Evolutionary conservation across 1,140 invertebrate species (phyloP).

Genomic region (Aphidius gifuensis): DNA sequence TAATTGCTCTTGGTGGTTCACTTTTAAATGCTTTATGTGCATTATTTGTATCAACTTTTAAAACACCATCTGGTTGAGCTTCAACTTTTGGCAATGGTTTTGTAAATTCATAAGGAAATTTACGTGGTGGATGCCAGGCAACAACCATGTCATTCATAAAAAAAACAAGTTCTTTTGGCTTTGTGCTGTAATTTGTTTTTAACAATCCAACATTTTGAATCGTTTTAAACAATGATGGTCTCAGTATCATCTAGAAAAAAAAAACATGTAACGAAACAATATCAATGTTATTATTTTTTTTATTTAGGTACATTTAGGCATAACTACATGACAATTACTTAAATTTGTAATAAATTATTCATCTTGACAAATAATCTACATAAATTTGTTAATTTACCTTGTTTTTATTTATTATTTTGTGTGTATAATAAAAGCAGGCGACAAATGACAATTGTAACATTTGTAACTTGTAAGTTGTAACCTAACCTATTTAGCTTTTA

Average conservation of each 20-base stretch:
- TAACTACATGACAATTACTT: too few relatives aligned
- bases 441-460: too few relatives aligned
- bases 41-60: constrained; percentile 66
- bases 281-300: background rate
- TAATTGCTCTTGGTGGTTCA: constrained; percentile 59
- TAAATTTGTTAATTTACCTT: too few relatives aligned
- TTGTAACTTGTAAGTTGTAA: too few relatives aligned
- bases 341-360: too few relatives aligned
- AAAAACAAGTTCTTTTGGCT: constrained; percentile 58
- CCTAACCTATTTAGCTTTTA: too few relatives aligned
- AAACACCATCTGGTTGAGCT: constrained; percentile 48
- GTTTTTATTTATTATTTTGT: too few relatives aligned
- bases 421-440: too few relatives aligned
- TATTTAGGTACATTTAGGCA: background rate
- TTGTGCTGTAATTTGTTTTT: constrained; percentile 31
- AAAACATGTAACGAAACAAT: background rate
- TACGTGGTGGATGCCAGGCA: constrained; percentile 80
- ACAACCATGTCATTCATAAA: constrained; percentile 74
- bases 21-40: constrained; percentile 60
- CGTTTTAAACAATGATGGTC: background rate
- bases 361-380: too few relatives aligned
- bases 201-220: background rate
- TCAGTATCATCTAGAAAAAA: background rate
- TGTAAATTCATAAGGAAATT: constrained; percentile 82
- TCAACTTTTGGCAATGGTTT: constrained; percentile 63